These are phyloP conservation scores for Stegostoma tigrinum DNA, from an alignment of 2,113 vertebrate genomes.

Conservation along the genomic window DNA sequence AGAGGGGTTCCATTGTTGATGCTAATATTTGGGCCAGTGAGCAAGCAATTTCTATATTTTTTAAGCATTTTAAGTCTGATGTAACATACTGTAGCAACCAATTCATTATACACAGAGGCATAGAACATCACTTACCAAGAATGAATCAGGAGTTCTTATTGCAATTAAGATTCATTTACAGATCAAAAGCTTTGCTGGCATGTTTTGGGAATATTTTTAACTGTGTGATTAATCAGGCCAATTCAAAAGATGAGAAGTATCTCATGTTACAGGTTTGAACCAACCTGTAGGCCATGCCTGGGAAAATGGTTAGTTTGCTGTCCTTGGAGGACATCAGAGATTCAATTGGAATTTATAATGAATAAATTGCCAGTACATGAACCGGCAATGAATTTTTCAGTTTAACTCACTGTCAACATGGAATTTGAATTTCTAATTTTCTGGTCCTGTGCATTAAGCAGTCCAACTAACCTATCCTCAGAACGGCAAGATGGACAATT, in stretches of 20 bases:
- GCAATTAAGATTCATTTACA: background rate
- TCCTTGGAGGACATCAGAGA: background rate
- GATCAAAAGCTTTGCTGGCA: background rate
- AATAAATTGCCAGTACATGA: background rate
- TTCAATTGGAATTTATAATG: background rate
- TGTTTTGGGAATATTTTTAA: background rate
- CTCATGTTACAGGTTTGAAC: background rate
- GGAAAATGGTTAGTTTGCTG: background rate
- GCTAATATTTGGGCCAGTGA: background rate
- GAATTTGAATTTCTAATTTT: background rate
- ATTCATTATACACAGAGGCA: background rate
- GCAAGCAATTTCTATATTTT: background rate
- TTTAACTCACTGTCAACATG: background rate
- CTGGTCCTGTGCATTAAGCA: background rate
- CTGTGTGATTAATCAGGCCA: background rate
- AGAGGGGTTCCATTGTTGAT: too few relatives aligned
- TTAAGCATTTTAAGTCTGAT: background rate
- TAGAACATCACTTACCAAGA: background rate
- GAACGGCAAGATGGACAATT: background rate
- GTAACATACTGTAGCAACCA: background rate
- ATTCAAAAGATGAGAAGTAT: background rate
- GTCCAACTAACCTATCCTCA: background rate
- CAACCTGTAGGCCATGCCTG: background rate
- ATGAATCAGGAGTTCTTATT: background rate
- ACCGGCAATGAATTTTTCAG: background rate